phyloP scores from a whole-genome alignment of 2,113 vertebrate species.

The Perca fluviatilis region DNA sequence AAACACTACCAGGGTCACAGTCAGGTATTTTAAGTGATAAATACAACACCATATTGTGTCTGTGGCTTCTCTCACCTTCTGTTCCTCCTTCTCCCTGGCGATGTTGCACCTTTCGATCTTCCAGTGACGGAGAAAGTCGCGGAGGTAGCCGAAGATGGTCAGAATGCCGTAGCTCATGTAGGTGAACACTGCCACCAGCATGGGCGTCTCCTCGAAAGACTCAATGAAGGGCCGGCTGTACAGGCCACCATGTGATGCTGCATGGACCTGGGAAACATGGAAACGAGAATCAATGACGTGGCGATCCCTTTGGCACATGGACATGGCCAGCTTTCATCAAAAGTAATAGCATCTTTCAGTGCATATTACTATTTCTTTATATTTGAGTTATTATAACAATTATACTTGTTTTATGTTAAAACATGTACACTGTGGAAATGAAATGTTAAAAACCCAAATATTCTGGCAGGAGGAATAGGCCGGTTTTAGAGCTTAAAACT shows the following conservation, averaged over 20 bases:
- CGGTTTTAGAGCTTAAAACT: background rate
- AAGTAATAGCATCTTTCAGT: background rate
- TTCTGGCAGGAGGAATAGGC: background rate
- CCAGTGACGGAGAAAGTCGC: conserved; percentile 94
- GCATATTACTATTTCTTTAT: background rate
- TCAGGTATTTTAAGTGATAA: background rate
- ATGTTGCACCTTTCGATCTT: conserved; percentile 94
- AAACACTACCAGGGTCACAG: background rate
- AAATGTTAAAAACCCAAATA: background rate
- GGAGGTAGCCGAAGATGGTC: conserved; percentile 94
- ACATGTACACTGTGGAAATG: background rate
- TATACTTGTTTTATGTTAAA: background rate
- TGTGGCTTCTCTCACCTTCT: conserved; percentile 83
- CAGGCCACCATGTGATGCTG: conserved; percentile 60
- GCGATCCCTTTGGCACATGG: background rate
- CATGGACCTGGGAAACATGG: conserved; percentile 22
- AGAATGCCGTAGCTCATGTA: conserved; percentile 96
- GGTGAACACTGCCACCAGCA: conserved; percentile 95
- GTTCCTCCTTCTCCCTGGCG: conserved; percentile 92
- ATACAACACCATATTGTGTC: background rate
- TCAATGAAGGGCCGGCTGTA: conserved; percentile 91
- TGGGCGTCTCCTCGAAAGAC: conserved; percentile 95
- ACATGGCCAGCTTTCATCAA: background rate
- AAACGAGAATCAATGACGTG: background rate
- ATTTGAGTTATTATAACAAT: background rate